phyloP scores from a whole-genome alignment of 2,797 vertebrate genomes.

The Salarias fasciatus region DNA sequence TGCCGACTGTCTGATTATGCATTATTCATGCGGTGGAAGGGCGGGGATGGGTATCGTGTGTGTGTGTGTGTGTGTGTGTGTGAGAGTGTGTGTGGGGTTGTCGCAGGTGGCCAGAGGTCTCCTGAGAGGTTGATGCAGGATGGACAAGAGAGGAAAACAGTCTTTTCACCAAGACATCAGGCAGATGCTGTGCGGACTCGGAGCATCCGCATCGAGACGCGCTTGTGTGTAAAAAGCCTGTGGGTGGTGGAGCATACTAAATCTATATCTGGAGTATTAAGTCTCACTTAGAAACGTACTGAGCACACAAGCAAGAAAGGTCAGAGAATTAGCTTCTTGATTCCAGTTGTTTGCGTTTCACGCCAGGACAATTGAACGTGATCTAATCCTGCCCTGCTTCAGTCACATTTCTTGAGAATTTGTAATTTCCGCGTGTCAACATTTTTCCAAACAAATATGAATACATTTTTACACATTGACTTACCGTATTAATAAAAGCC shows the following conservation, averaged over 20 bases:
- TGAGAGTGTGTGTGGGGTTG: constrained; percentile 19
- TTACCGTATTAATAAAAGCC: too few species aligned
- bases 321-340: background rate
- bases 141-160: constrained; percentile 58
- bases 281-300: constrained; percentile 6
- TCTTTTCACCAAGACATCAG: constrained; percentile 73
- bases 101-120: constrained; percentile 70
- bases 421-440: too few species aligned
- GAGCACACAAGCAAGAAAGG: constrained; percentile 6
- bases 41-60: too few species aligned
- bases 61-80: constrained; percentile 22
- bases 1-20: constrained; percentile 73
- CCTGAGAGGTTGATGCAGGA: constrained; percentile 63
- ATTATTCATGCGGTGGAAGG: constrained; percentile 88
- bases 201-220: constrained; percentile 53
- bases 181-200: constrained; percentile 75
- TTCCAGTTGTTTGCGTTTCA: background rate
- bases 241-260: constrained; percentile 45
- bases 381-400: too few species aligned
- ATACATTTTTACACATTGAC: too few species aligned
- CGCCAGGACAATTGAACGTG: background rate
- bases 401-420: too few species aligned
- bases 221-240: constrained; percentile 37
- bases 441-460: too few species aligned
- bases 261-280: constrained; percentile 10